Evolutionary conservation across 2,888 invertebrate species (phyloP).

Genomic region (Caradrina clavipalpis): DNA sequence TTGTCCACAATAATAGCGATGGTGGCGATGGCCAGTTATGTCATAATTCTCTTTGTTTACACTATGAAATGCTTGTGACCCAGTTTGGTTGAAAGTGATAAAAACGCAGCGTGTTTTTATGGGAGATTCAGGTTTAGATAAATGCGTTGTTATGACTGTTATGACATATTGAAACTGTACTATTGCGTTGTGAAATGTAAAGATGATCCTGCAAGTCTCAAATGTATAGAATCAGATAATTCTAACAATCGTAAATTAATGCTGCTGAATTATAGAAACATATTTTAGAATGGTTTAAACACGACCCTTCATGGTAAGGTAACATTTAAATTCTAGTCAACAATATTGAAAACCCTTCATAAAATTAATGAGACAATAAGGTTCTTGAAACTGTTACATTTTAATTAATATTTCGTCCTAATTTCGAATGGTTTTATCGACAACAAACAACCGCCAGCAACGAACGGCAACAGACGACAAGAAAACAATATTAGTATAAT

Average conservation of each 20-base stretch:
- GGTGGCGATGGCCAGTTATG: conserved; percentile 45
- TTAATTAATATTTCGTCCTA: conserved; percentile 40
- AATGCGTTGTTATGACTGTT: not conserved
- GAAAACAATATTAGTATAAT: conserved; percentile 53
- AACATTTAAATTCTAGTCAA: conserved; percentile 8
- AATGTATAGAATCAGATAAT: conserved; percentile 11
- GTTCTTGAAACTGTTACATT: conserved; percentile 19
- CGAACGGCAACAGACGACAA: conserved; percentile 23
- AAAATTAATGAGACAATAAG: conserved; percentile 12
- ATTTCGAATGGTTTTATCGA: conserved; percentile 37
- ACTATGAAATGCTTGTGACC: conserved; percentile 25
- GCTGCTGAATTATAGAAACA: conserved; percentile 6
- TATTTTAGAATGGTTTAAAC: not conserved
- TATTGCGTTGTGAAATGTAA: not conserved
- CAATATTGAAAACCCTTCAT: conserved; percentile 5
- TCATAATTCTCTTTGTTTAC: conserved; percentile 42
- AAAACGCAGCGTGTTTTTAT: conserved; percentile 26
- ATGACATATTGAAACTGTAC: not conserved
- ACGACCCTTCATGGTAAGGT: not conserved
- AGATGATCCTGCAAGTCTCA: conserved; percentile 11
- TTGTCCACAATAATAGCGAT: conserved; percentile 68
- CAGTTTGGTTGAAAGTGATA: conserved; percentile 8
- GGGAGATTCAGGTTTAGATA: conserved; percentile 2
- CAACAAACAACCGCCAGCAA: conserved; percentile 22
- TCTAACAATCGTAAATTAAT: too few species aligned